These are phyloP conservation scores for Lymantria monacha DNA, from an alignment of 2,888 invertebrate species.

Conservation along the genomic window DNA sequence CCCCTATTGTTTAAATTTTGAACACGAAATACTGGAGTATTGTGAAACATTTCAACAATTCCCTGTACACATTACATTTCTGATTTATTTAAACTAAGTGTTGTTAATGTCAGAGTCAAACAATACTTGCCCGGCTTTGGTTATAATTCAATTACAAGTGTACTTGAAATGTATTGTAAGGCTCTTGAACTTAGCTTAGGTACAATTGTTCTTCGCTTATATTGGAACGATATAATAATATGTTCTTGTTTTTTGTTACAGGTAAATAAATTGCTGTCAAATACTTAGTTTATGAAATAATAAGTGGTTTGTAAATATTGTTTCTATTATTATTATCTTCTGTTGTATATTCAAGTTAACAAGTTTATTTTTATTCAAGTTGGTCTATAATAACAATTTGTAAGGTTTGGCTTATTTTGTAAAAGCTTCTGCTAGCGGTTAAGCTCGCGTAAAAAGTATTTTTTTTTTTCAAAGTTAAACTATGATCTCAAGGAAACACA, in stretches of 20 bases:
- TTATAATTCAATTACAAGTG: constrained; percentile 37
- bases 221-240: constrained; percentile 37
- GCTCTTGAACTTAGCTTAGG: constrained; percentile 43
- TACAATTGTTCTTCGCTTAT: constrained; percentile 31
- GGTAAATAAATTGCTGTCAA: constrained; percentile 38
- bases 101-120: constrained; percentile 44
- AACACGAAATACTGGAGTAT: constrained; percentile 52
- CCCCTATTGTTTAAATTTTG: constrained; percentile 62
- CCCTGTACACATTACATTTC: constrained; percentile 38
- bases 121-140: constrained; percentile 44
- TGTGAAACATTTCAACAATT: constrained; percentile 41
- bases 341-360: neutral
- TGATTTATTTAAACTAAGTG: constrained; percentile 39
- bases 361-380: neutral
- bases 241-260: constrained; percentile 44
- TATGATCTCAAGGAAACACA: too few species aligned
- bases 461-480: too few species aligned
- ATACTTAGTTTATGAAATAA: neutral
- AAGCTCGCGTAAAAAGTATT: too few species aligned
- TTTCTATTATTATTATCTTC: neutral
- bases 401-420: too few species aligned
- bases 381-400: too few species aligned
- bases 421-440: too few species aligned
- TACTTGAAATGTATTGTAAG: constrained; percentile 28
- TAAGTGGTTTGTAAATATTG: constrained; percentile 7